Percentiles rank a stretch among this genome's conserved stretches.
These are phyloP conservation scores for Catostylus mosaicus DNA, from an alignment of 30 jellyfish, hydroid and myxozoan genomes.

Conservation along the genomic window DNA sequence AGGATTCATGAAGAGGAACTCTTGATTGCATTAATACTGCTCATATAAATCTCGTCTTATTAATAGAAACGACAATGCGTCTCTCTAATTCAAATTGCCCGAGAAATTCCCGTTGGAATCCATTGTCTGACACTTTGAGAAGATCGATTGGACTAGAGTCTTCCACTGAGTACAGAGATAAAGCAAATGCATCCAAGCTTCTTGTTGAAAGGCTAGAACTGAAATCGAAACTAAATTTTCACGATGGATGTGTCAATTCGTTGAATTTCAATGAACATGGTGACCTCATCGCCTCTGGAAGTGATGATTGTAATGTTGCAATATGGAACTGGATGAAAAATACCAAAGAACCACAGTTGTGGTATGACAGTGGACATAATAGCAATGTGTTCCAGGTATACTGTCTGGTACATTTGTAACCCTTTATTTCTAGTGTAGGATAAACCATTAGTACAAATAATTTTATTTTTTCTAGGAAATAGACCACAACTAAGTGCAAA, in stretches of 20 bases:
- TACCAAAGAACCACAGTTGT: constrained; percentile 66
- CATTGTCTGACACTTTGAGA: constrained; percentile 17
- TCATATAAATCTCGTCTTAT: no score
- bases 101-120: constrained; percentile 25
- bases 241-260: constrained; percentile 94
- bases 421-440: no score
- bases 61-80: not conserved
- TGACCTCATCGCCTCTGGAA: constrained; percentile 88
- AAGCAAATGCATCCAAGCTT: constrained; percentile 59
- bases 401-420: not conserved
- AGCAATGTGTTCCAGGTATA: constrained; percentile 94
- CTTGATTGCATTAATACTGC: no score
- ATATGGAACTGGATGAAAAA: constrained; percentile 88
- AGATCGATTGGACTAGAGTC: constrained; percentile 64
- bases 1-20: not conserved
- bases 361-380: constrained; percentile 94
- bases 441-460: no score
- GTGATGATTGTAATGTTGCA: constrained; percentile 90
- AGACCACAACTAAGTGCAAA: no score
- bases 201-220: constrained; percentile 73
- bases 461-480: no score
- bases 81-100: not conserved
- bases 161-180: constrained; percentile 44
- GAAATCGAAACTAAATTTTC: constrained; percentile 59
- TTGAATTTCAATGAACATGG: constrained; percentile 83